Percentiles rank a stretch among this genome's conserved stretches.
Conservation (phyloP, 2,113 vertebrate species). For the Bettongia penicillata region DNA sequence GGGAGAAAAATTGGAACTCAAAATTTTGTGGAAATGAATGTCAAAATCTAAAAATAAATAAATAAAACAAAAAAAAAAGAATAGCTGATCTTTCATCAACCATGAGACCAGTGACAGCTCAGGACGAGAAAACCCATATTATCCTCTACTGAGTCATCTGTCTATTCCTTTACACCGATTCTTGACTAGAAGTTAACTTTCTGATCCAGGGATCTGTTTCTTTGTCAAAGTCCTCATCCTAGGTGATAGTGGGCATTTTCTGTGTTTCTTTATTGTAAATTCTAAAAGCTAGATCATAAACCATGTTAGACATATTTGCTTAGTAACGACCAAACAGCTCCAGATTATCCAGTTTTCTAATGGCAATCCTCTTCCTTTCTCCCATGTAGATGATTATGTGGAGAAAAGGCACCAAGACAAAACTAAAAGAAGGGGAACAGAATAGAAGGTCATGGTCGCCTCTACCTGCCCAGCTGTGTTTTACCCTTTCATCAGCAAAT, state of each 20-base stretch:
- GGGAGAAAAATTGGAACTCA: too few relatives aligned
- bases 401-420: neutral
- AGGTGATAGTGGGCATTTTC: neutral
- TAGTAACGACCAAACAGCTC: neutral
- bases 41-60: too few relatives aligned
- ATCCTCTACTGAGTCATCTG: neutral
- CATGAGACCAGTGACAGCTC: neutral
- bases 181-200: neutral
- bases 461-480: neutral
- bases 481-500: neutral
- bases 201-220: neutral
- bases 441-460: neutral
- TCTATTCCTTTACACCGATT: neutral
- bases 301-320: neutral
- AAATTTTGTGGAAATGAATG: too few relatives aligned
- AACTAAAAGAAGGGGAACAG: neutral
- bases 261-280: neutral
- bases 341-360: neutral
- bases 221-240: neutral
- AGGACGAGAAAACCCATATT: neutral
- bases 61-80: too few relatives aligned
- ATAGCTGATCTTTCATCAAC: neutral
- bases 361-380: neutral
- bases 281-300: neutral
- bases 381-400: neutral